These are phyloP conservation scores for Nemopilema nomurai DNA, from an alignment of 30 jellyfish, hydroid and myxozoan genomes.

Conservation along the genomic window DNA sequence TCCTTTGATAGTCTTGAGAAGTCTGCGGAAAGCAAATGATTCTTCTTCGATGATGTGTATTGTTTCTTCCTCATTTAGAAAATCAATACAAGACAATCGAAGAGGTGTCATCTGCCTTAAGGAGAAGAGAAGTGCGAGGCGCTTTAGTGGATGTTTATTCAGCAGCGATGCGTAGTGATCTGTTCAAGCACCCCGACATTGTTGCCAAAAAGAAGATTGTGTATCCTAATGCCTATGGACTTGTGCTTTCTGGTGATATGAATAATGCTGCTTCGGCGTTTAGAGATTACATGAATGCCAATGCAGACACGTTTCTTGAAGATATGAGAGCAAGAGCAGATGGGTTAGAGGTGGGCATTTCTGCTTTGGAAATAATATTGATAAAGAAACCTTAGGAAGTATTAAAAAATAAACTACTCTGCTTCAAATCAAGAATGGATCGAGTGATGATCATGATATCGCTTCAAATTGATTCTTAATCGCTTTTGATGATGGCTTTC, in stretches of 20 bases:
- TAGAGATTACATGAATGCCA: constrained; percentile 19
- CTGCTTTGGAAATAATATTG: not conserved
- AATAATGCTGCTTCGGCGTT: constrained; percentile 19
- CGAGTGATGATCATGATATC: no score
- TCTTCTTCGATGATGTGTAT: no score
- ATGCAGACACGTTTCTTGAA: constrained; percentile 4
- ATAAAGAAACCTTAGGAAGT: no score
- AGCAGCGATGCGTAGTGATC: constrained; percentile 34
- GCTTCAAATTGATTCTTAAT: no score
- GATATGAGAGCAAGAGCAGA: not conserved
- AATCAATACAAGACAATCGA: constrained; percentile 23
- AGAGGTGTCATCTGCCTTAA: constrained; percentile 30
- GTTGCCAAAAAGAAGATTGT: constrained; percentile 3
- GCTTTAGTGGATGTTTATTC: constrained; percentile 39
- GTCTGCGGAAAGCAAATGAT: no score
- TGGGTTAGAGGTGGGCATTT: constrained; percentile 2
- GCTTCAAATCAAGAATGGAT: no score
- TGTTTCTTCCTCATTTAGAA: constrained; percentile 1
- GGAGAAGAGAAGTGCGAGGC: constrained; percentile 20
- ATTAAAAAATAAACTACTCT: no score
- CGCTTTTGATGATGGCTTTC: no score
- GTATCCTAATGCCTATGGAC: constrained; percentile 22
- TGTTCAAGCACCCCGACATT: constrained; percentile 33
- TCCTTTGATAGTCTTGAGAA: no score
- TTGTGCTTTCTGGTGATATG: constrained; percentile 30